Percentiles rank a stretch among this genome's conserved stretches.
These are phyloP conservation scores for Megaleporinus macrocephalus DNA, from an alignment of 2,113 vertebrate genomes.

Conservation along the genomic window DNA sequence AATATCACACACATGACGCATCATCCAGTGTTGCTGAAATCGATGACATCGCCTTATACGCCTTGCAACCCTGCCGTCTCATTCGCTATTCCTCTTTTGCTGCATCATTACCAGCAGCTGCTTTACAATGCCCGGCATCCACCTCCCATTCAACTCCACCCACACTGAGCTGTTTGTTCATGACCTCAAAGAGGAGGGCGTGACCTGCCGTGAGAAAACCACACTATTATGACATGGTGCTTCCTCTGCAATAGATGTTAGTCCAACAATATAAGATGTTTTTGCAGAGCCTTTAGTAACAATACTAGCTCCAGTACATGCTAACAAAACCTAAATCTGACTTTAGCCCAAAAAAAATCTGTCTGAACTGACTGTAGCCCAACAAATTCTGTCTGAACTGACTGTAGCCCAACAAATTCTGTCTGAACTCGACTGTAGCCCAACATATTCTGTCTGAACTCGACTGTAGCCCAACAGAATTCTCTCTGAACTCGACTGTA, in stretches of 20 bases:
- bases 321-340: too few relatives aligned
- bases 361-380: too few relatives aligned
- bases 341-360: too few relatives aligned
- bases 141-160: neutral
- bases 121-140: neutral
- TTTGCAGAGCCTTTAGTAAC: neutral
- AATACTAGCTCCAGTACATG: too few relatives aligned
- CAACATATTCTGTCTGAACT: too few relatives aligned
- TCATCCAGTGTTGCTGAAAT: neutral
- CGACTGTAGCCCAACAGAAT: too few relatives aligned
- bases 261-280: neutral
- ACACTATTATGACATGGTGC: neutral
- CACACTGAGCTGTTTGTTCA: conserved; percentile 20
- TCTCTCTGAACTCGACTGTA: too few relatives aligned
- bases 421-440: too few relatives aligned
- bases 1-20: conserved; percentile 6
- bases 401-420: too few relatives aligned
- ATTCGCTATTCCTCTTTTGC: neutral
- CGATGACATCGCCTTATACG: neutral
- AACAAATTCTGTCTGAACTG: too few relatives aligned
- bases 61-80: neutral
- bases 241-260: neutral
- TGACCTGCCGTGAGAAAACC: neutral
- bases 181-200: neutral
- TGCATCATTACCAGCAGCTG: neutral